These are phyloP conservation scores for Vireo altiloquus DNA, from an alignment of 2,113 vertebrate species.

Conservation along the genomic window DNA sequence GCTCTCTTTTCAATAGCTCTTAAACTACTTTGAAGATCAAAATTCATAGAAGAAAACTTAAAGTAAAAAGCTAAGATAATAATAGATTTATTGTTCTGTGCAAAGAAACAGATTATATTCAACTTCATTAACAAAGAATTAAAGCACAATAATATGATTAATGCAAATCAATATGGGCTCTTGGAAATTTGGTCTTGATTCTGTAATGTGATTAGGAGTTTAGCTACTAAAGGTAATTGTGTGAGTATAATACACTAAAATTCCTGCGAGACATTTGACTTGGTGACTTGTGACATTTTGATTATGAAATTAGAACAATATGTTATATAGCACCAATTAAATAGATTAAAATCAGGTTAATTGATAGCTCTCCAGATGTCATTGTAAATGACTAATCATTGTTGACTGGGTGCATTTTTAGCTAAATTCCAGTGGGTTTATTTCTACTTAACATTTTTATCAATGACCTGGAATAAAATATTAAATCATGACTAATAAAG, in stretches of 20 bases:
- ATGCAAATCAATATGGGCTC: not conserved
- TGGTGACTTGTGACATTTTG: not conserved
- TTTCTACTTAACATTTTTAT: constrained; percentile 17
- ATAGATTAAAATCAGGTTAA: constrained; percentile 8
- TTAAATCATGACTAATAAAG: constrained; percentile 10
- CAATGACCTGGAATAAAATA: not conserved
- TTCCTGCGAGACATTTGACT: constrained; percentile 27
- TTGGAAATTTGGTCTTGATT: constrained; percentile 7
- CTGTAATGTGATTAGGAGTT: constrained; percentile 6
- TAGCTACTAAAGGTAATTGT: not conserved
- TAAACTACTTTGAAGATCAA: not conserved
- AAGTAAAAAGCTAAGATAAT: not conserved
- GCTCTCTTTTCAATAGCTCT: not conserved
- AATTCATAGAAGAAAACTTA: not conserved
- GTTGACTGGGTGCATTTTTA: not conserved
- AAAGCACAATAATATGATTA: not conserved
- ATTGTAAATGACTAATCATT: not conserved
- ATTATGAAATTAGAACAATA: constrained; percentile 30
- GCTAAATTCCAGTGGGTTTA: not conserved
- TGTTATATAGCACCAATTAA: not conserved
- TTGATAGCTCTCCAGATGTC: not conserved
- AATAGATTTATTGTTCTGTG: not conserved
- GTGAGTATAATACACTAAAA: not conserved
- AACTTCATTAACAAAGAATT: not conserved
- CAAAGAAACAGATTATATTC: not conserved